Evolutionary conservation across 2,113 vertebrate genomes (phyloP), one percentile per base, ranked within the genome.

Genomic region (Seriola dumerili): DNA sequence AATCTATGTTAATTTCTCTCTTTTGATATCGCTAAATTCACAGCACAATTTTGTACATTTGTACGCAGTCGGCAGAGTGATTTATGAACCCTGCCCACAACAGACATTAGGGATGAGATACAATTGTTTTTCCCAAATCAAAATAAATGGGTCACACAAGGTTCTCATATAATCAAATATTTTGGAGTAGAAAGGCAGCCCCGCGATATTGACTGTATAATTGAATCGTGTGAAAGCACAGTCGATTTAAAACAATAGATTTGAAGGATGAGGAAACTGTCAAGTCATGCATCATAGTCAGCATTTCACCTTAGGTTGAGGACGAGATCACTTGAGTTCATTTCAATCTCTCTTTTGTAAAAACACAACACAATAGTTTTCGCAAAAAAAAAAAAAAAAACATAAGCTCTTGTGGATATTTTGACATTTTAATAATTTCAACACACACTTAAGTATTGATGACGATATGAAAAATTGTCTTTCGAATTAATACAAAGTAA

Each of bases 191-290:
- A 93, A 95, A 95, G 86, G 63, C 92, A 94, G 92, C 90, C 93
- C 88, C 92, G 92, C 93, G 93, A 93, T 94, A 93, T 94, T 91
- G 95, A 96, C 93, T 95, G 84, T 94, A 96, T 97, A 96, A 96
- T 96, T 96, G 94, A 96, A 96, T 97, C 93, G 92, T 95, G 91
- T 92, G 84, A 90, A 94, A 89, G 95, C 93, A 90, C 85, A 87
- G 92, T 91, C 84, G 89, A 96, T 96, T 94, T 94, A 94, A 96
- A 96, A 95, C 94, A 96, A 97, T 95, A 95, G 95, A 96, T 95
- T 96, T 93, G 85, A 85, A 75, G 88, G 89, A 92, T 95, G 90
- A 78, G 90, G 87, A 91, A 92, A 90, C 89, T 91, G 88, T 92
- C 90, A 91, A 88, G 83, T 91, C 91, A 92, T 94, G 91, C 82